Evolutionary conservation across 2,888 invertebrate species (phyloP).

Genomic region (Plutella xylostella): DNA sequence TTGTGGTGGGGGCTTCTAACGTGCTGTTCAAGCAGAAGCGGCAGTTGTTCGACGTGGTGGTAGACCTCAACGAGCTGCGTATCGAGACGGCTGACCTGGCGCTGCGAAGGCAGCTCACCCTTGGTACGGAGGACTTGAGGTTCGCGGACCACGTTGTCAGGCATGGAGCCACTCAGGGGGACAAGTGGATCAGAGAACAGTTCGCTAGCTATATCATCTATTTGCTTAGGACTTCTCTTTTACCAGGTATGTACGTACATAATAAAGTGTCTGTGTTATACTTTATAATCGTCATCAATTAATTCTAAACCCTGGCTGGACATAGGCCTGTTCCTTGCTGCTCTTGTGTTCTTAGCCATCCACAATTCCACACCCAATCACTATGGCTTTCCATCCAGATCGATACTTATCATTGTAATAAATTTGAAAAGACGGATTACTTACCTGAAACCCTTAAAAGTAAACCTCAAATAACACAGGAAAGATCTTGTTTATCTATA

Average conservation of each 20-base stretch:
- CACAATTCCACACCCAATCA: too few species aligned
- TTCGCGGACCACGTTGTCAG: conserved; percentile 95
- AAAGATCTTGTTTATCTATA: too few species aligned
- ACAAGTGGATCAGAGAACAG: conserved; percentile 96
- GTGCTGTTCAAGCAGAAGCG: conserved; percentile 97
- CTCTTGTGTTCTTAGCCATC: too few species aligned
- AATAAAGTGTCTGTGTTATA: too few species aligned
- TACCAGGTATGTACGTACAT: conserved; percentile 75
- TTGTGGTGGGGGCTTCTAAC: conserved; percentile 97
- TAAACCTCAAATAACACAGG: too few species aligned
- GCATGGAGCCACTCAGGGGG: conserved; percentile 81
- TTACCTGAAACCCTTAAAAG: too few species aligned
- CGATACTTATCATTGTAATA: too few species aligned
- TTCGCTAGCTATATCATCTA: conserved; percentile 89
- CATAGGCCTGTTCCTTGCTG: too few species aligned
- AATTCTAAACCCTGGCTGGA: too few species aligned
- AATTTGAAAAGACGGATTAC: too few species aligned
- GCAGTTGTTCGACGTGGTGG: conserved; percentile 90
- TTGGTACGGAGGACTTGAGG: conserved; percentile 94
- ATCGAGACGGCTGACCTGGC: conserved; percentile 87
- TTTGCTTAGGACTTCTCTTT: conserved; percentile 81
- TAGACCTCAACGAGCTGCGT: conserved; percentile 88
- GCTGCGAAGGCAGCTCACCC: conserved; percentile 82
- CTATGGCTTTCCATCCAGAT: too few species aligned
- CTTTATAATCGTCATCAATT: too few species aligned